A percentile compares a stretch with the other conserved stretches of the same genome.
phyloP scores from a whole-genome alignment of 1,140 invertebrate genomes.

The Mactra quadrangularis region DNA sequence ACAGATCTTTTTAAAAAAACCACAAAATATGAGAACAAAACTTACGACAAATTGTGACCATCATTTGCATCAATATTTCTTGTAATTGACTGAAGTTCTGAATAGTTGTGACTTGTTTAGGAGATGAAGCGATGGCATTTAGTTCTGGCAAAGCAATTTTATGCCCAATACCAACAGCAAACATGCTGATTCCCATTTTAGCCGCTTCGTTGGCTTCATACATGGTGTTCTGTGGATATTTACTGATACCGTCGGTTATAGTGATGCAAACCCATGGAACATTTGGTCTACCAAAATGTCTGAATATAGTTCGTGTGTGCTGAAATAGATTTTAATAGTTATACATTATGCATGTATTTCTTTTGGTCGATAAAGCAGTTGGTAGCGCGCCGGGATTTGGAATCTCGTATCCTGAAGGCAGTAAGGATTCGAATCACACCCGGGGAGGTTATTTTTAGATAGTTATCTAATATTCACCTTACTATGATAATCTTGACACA shows the following conservation, averaged over 20 bases:
- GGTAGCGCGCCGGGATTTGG: no score
- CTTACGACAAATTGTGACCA: slow-evolving; percentile 43
- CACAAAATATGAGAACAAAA: neutral
- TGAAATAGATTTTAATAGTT: no score
- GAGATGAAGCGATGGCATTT: slow-evolving; percentile 56
- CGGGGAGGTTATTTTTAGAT: no score
- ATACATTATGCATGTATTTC: no score
- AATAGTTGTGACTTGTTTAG: slow-evolving; percentile 26
- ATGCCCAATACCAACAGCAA: slow-evolving; percentile 64
- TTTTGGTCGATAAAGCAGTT: no score
- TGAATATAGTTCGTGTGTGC: slow-evolving; percentile 43
- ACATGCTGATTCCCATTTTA: slow-evolving; percentile 47
- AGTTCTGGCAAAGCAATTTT: slow-evolving; percentile 46
- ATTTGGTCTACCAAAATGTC: slow-evolving; percentile 20
- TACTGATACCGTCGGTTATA: slow-evolving; percentile 65
- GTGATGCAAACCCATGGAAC: slow-evolving; percentile 60
- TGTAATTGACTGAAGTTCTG: slow-evolving; percentile 32
- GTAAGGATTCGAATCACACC: no score
- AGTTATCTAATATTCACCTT: no score
- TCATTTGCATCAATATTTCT: slow-evolving; percentile 20
- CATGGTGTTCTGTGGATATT: slow-evolving; percentile 13
- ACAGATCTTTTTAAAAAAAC: neutral
- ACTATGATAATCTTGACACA: no score
- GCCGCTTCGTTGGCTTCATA: slow-evolving; percentile 39
- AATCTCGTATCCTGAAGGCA: no score